These are phyloP conservation scores for Paracentrotus lividus DNA, from an alignment of 53 echinoderm and acorn worm genomes.

Conservation along the genomic window DNA sequence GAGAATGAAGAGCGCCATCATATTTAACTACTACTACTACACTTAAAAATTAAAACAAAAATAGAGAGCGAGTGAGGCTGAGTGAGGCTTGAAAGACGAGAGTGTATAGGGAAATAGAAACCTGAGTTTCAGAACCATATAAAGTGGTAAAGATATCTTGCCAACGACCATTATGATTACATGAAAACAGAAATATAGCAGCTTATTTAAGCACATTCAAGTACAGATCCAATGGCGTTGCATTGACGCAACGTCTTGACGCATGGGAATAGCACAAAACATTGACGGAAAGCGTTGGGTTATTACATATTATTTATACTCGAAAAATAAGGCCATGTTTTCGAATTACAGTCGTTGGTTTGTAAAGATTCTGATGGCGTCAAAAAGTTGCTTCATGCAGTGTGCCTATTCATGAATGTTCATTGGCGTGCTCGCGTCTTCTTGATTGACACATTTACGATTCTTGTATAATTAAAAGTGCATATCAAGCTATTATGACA, in stretches of 20 bases:
- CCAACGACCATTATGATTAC: not conserved
- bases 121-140: not conserved
- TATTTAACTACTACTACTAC: too few relatives aligned
- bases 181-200: not conserved
- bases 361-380: not conserved
- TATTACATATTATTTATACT: not conserved
- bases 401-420: not conserved
- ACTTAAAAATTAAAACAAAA: too few relatives aligned
- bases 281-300: too few relatives aligned
- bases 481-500: not conserved
- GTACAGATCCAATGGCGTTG: not conserved
- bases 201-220: not conserved
- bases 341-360: not conserved
- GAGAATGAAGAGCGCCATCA: too few relatives aligned
- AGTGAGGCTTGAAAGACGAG: not conserved
- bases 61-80: too few relatives aligned
- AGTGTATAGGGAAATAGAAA: not conserved
- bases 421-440: not conserved
- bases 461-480: not conserved
- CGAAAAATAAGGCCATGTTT: not conserved
- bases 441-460: not conserved
- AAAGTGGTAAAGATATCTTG: not conserved
- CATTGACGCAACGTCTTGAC: not conserved
- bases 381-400: not conserved
- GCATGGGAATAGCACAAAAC: too few relatives aligned